phyloP scores from a whole-genome alignment of 2,888 invertebrate genomes.

The Aleiodes leptofemur region DNA sequence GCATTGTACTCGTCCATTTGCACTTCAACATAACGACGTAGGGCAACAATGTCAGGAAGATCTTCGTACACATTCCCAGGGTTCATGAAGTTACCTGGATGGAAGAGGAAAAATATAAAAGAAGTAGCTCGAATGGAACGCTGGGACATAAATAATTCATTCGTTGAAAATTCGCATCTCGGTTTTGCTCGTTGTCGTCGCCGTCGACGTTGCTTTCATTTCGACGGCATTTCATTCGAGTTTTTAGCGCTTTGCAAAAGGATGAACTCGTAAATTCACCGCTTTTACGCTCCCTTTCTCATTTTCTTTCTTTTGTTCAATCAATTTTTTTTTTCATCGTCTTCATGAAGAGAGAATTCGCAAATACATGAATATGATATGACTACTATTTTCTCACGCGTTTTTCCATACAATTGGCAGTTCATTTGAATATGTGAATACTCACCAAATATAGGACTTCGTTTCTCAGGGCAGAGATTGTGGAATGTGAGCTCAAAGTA shows the following conservation, averaged over 20 bases:
- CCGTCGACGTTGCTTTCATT: constrained; percentile 23
- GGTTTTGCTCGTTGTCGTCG: neutral
- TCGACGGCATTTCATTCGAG: constrained; percentile 33
- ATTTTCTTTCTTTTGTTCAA: constrained; percentile 16
- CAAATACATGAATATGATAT: too few species aligned
- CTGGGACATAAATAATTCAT: constrained; percentile 45
- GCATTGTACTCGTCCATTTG: constrained; percentile 88
- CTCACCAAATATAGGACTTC: constrained; percentile 85
- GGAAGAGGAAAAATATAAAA: constrained; percentile 17
- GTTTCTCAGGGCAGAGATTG: constrained; percentile 84
- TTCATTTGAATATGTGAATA: constrained; percentile 7
- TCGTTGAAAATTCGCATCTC: constrained; percentile 33
- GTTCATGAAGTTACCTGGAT: constrained; percentile 83
- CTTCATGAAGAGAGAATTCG: too few species aligned
- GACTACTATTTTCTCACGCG: too few species aligned
- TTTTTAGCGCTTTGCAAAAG: constrained; percentile 19
- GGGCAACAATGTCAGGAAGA: constrained; percentile 79
- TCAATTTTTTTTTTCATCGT: neutral
- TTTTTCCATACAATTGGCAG: neutral
- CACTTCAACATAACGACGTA: constrained; percentile 77
- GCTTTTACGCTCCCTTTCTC: neutral
- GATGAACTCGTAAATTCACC: constrained; percentile 38
- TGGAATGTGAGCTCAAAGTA: constrained; percentile 87
- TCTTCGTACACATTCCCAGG: constrained; percentile 88
- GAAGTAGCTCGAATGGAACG: constrained; percentile 23